Conservation (phyloP, 2,113 vertebrate species). For the Xiphophorus hellerii region DNA sequence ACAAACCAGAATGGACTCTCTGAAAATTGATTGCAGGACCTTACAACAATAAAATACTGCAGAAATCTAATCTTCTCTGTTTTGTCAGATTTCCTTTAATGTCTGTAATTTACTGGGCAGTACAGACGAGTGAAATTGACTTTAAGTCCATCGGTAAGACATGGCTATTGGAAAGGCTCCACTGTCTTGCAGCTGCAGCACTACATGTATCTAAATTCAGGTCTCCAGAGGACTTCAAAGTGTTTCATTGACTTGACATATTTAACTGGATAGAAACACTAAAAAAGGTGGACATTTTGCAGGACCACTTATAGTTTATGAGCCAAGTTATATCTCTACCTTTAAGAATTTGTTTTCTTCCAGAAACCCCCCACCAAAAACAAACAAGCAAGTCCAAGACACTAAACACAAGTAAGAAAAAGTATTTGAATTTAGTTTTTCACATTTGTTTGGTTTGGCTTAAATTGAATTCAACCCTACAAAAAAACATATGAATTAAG, state of each 20-base stretch:
- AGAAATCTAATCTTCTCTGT: background rate
- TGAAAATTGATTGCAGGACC: background rate
- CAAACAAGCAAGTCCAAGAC: too few species aligned
- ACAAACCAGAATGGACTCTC: background rate
- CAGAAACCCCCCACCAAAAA: background rate
- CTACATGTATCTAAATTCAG: conserved; percentile 25
- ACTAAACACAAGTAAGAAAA: background rate
- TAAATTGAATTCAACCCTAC: background rate
- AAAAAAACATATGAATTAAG: background rate
- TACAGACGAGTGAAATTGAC: background rate
- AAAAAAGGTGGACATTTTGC: background rate
- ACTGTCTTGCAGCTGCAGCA: too few species aligned
- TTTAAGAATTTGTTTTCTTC: background rate
- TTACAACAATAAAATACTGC: background rate
- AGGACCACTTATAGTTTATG: background rate
- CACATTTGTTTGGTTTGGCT: background rate
- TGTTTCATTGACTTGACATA: conserved; percentile 30
- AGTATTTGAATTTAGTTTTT: background rate
- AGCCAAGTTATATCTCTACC: background rate
- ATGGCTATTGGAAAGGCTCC: background rate
- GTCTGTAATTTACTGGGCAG: conserved; percentile 1
- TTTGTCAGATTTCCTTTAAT: background rate
- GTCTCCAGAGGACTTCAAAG: conserved; percentile 7
- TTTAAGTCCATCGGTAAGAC: background rate
- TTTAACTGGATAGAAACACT: conserved; percentile 14